Base-by-base conservation (phyloP, 2,888 invertebrate species). In the Eupithecia pulchellata region DNA sequence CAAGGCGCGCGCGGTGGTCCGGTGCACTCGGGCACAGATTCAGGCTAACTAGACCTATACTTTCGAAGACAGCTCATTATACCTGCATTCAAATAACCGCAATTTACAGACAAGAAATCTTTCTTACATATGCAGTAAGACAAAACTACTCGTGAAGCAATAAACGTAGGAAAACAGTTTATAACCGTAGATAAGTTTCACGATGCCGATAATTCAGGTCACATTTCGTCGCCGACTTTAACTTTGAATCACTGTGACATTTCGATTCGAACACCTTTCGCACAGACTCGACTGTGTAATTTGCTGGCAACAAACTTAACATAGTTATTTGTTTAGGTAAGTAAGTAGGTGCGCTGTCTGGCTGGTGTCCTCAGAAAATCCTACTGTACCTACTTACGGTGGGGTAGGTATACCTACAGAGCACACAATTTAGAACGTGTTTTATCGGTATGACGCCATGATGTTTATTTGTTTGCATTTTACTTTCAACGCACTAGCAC, bases 401-500 rank as follows among this genome's bases (percentile, higher is more conserved):
- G 58, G n/a, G 47, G 42, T 52, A 42, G 47, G 42, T 52, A 42
- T 36, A 30, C 29, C 39, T 65, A 72, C 75, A 77, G 76, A 69
- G 74, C 57, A 72, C 66, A 69, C 68, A 67, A 69, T 67, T 74
- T 71, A 74, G 67, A 74, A 75, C 78, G 78, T 78, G 78, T 67
- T 77, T 69, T 76, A 80, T 80, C 76, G 74, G 71, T 71, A 73
- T 66, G 69, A 64, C 66, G 69, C 65, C 77, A 74, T 77, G 36
- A 74, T 68, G 75, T 79, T 75, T 76, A 75, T 72, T 70, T 71
- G 75, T 76, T 74, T 66, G 71, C 71, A 77, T 73, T 76, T 77
- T 76, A 79, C 78, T 80, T 79, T 78, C 76, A 72, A 72, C 65
- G 72, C 55, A 62, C 68, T 73, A 74, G 75, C 73, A 72, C 73